These are phyloP conservation scores for Phoronis australis DNA, from an alignment of 2,888 invertebrate genomes.

Conservation along the genomic window DNA sequence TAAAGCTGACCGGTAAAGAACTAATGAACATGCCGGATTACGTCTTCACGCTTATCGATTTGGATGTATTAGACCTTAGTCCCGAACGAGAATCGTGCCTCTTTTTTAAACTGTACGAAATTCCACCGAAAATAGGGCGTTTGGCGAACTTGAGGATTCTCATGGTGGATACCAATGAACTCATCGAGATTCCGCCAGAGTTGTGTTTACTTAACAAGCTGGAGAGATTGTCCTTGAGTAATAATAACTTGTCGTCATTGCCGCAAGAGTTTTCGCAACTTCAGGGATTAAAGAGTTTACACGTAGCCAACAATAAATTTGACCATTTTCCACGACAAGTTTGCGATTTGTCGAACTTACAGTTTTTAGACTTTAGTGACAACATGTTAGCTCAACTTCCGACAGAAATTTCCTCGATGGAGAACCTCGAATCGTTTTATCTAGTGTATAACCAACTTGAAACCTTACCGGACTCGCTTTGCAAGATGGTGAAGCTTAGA, in stretches of 20 bases:
- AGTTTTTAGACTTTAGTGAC: slow-evolving; percentile 51
- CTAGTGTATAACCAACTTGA: slow-evolving; percentile 48
- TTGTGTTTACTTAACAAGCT: slow-evolving; percentile 37
- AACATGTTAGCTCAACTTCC: slow-evolving; percentile 43
- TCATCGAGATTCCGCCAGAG: slow-evolving; percentile 38
- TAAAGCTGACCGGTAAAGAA: slow-evolving; percentile 44
- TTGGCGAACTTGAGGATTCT: slow-evolving; percentile 43
- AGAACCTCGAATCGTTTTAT: slow-evolving; percentile 43
- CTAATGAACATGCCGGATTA: slow-evolving; percentile 35
- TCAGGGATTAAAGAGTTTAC: slow-evolving; percentile 37
- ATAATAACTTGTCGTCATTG: slow-evolving; percentile 37
- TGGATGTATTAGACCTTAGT: slow-evolving; percentile 49
- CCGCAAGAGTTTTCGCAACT: slow-evolving; percentile 38
- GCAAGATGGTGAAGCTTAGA: slow-evolving; percentile 45
- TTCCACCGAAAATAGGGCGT: slow-evolving; percentile 40
- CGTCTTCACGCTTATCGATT: slow-evolving; percentile 42
- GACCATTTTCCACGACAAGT: slow-evolving; percentile 40
- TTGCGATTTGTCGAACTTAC: slow-evolving; percentile 35
- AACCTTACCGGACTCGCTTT: slow-evolving; percentile 42
- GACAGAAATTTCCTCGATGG: slow-evolving; percentile 40
- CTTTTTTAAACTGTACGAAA: slow-evolving; percentile 34
- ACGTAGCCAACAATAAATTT: slow-evolving; percentile 51
- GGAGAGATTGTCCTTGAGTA: slow-evolving; percentile 48
- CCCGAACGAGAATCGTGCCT: slow-evolving; percentile 49
- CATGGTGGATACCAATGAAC: slow-evolving; percentile 48